Base-by-base conservation (phyloP, 1,140 invertebrate species). In the Holcopasites calliopsidis region DNA sequence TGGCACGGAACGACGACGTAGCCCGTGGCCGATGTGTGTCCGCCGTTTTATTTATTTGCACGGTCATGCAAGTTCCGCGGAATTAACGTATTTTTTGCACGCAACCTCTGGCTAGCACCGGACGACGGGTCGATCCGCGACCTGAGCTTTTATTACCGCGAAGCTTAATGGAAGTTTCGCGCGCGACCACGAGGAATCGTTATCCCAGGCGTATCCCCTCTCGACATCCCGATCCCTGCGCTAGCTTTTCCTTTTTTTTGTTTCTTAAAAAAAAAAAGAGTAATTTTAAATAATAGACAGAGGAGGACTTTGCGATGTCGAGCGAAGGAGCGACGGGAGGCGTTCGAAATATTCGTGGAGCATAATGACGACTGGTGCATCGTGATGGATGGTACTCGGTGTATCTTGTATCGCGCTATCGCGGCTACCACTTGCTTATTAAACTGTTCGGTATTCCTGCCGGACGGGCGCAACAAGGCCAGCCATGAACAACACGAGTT, bases 61-160 rank as follows among this genome's bases (percentile, higher is more conserved):
- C 82, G 86, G 88, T 90, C 89, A 90, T 90, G 89, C 89, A 89
- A 90, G 85, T 82, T 79, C 80, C 81, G 81, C 79, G 83, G 85
- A 89, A 90, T 89, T 89, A 89, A 90, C 89, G 89, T 88, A 88
- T 88, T 90, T 90, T 90, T 90, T 88, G 82, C 89, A 90, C 88
- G 89, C 88, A 77, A 90, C 79, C 42, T 18, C 60, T 16, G 60
- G 38, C 58, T 80, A 58, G 61, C 55, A n/a, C n/a, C 35, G 80
- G 71, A 83, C 68, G 76, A 83, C 80, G 82, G 79, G 77, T 76
- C 80, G 82, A 83, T 79, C 71, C 65, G 69, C 57, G 42, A 54
- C 80, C 81, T 65, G 55, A 82, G 81, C 81, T 82, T 82, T 77
- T 74, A 68, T 79, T 75, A 82, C 76, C 80, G 80, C 38, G 64